Conservation (phyloP, 1,140 invertebrate genomes). For the Diorhabda carinulata region DNA sequence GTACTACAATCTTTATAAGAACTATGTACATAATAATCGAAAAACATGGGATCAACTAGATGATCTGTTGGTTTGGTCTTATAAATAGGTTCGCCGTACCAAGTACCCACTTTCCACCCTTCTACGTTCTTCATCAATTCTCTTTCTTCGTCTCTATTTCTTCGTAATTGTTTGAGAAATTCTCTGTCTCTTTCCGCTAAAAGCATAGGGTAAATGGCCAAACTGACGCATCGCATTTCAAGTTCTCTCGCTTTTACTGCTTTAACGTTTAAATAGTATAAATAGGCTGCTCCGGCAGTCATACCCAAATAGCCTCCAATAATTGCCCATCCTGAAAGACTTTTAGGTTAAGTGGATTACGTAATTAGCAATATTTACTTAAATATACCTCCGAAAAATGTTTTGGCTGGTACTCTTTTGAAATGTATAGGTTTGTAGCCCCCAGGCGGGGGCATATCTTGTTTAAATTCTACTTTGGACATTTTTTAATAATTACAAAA, state of each 20-base stretch:
- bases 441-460: conserved; percentile 82
- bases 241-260: conserved; percentile 55
- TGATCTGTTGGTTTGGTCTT: conserved; percentile 50
- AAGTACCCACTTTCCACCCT: conserved; percentile 86
- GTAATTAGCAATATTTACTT: conserved; percentile 5
- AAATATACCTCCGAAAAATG: conserved; percentile 62
- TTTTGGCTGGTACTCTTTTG: conserved; percentile 66
- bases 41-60: conserved; percentile 58
- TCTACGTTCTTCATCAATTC: conserved; percentile 83
- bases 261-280: conserved; percentile 57
- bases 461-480: conserved; percentile 49
- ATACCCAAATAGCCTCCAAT: conserved; percentile 60
- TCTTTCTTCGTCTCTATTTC: conserved; percentile 78
- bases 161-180: conserved; percentile 74
- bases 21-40: conserved; percentile 70
- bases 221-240: conserved; percentile 69
- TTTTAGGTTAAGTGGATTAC: conserved; percentile 14
- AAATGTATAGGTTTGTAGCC: conserved; percentile 75
- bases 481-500: conserved; percentile 15
- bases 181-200: conserved; percentile 76
- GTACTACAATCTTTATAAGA: conserved; percentile 52
- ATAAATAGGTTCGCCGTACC: conserved; percentile 77
- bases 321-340: conserved; percentile 53
- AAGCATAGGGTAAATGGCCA: conserved; percentile 72
- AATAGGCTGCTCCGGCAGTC: conserved; percentile 54